phyloP scores from a whole-genome alignment of 2,888 invertebrate species.

The Chymomyza caudatula region DNA sequence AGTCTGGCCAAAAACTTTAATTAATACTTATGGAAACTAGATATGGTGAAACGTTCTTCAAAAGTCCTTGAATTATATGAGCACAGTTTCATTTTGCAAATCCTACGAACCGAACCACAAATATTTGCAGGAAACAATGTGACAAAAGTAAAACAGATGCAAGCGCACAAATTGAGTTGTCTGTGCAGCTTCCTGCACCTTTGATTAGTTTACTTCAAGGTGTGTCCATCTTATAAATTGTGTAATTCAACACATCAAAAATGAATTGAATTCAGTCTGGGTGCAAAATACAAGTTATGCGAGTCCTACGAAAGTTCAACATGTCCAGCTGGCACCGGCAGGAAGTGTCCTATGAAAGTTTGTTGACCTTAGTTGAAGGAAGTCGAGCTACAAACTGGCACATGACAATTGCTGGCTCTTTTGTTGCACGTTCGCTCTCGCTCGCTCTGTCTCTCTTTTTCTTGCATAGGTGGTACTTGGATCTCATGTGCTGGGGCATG shows the following conservation, averaged over 20 bases:
- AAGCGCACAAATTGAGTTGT: not conserved
- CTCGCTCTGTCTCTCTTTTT: not conserved
- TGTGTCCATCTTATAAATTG: not conserved
- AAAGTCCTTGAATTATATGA: not conserved
- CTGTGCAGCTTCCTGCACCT: constrained; percentile 4
- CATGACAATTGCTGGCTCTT: constrained; percentile 47
- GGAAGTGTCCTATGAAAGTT: constrained; percentile 32
- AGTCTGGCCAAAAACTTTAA: no score
- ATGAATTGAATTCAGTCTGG: constrained; percentile 38
- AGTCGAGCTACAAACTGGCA: constrained; percentile 7
- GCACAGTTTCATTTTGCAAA: not conserved
- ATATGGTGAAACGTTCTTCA: no score
- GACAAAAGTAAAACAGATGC: not conserved
- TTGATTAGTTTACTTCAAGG: constrained; percentile 23
- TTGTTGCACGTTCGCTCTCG: constrained; percentile 3
- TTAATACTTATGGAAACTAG: no score
- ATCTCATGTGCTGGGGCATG: not conserved
- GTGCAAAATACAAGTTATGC: not conserved
- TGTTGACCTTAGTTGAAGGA: constrained; percentile 52
- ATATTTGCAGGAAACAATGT: no score
- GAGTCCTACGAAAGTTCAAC: constrained; percentile 12
- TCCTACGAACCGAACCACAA: not conserved
- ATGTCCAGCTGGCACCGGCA: constrained; percentile 37
- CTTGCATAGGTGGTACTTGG: not conserved
- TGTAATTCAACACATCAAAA: constrained; percentile 29